Conservation (phyloP, 2,888 invertebrate species). For the Ochropleura leucogaster region DNA sequence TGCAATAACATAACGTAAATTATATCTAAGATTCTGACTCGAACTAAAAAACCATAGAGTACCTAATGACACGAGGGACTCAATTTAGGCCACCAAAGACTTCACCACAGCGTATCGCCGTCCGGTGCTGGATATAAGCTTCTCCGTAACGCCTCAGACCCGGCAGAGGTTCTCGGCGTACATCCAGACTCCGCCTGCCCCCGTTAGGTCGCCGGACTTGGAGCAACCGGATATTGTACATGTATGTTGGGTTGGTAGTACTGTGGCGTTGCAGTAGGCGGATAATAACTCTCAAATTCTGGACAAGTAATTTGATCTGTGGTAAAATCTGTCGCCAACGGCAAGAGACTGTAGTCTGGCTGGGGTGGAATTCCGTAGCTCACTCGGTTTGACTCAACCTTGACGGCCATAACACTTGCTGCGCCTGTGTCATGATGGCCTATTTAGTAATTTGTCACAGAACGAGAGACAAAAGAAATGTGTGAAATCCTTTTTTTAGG, state of each 20-base stretch:
- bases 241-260: slow-evolving; percentile 38
- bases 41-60: background rate
- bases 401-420: too few species aligned
- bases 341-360: background rate
- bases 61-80: slow-evolving; percentile 33
- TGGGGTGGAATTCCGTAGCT: too few species aligned
- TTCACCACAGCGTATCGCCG: slow-evolving; percentile 18
- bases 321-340: slow-evolving; percentile 1
- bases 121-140: slow-evolving; percentile 36
- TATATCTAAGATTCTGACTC: slow-evolving; percentile 15
- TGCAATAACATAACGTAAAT: too few species aligned
- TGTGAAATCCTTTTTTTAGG: too few species aligned
- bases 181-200: slow-evolving; percentile 20
- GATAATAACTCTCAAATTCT: background rate
- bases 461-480: too few species aligned
- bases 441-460: too few species aligned
- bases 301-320: background rate
- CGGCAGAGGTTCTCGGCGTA: slow-evolving; percentile 22
- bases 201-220: slow-evolving; percentile 39
- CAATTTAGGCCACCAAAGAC: slow-evolving; percentile 33
- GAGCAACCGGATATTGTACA: slow-evolving; percentile 39
- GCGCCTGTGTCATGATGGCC: too few species aligned
- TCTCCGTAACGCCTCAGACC: slow-evolving; percentile 22
- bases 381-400: too few species aligned
- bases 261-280: slow-evolving; percentile 21